Evolutionary conservation across 2,797 vertebrate species (phyloP).

Genomic region (Coendou prehensilis): DNA sequence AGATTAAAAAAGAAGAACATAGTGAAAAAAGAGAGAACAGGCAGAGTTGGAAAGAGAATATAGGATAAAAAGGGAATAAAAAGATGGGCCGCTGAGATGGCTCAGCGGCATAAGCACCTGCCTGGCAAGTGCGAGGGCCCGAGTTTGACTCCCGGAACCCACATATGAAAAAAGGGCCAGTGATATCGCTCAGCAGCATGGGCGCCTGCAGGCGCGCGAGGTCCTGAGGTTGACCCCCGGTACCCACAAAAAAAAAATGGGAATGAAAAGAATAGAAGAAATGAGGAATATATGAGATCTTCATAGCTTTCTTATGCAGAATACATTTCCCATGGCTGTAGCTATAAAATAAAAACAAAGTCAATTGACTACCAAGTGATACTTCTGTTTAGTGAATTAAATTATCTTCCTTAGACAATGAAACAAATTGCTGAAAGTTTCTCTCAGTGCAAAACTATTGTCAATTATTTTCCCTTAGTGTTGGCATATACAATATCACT

Average conservation of each 20-base stretch:
- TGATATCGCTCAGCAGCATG: too few species aligned
- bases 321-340: background rate
- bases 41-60: background rate
- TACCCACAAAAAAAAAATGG: background rate
- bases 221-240: too few species aligned
- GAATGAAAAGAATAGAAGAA: background rate
- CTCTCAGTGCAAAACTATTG: constrained; percentile 17
- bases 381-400: background rate
- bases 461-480: constrained; percentile 34
- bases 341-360: background rate
- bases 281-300: background rate
- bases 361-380: background rate
- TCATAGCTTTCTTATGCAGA: background rate
- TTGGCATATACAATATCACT: constrained; percentile 27
- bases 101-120: too few species aligned
- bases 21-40: too few species aligned
- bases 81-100: too few species aligned
- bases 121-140: too few species aligned
- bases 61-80: background rate
- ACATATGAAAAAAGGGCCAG: too few species aligned
- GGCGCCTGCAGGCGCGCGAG: too few species aligned
- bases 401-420: constrained; percentile 51
- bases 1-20: background rate
- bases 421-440: constrained; percentile 43
- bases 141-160: too few species aligned